A percentile compares a stretch with the other conserved stretches of the same genome.
These are phyloP conservation scores for Dendrocincla fuliginosa DNA, from an alignment of 2,797 vertebrate species.

Conservation along the genomic window DNA sequence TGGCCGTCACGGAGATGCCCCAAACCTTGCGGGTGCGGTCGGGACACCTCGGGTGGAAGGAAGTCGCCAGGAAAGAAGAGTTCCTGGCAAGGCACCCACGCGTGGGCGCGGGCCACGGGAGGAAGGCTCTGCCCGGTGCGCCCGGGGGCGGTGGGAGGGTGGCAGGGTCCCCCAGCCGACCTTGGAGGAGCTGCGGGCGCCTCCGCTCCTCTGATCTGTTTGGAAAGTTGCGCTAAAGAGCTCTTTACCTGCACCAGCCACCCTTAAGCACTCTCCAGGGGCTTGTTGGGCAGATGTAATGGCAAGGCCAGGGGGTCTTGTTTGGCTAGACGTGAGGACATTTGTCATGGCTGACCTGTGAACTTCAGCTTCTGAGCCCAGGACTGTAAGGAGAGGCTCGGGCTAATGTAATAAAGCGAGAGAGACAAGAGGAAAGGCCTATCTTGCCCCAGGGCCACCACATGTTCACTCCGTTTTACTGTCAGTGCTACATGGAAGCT, in stretches of 20 bases:
- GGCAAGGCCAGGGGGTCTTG: constrained; percentile 76
- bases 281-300: constrained; percentile 76
- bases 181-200: not conserved
- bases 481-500: constrained; percentile 74
- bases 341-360: constrained; percentile 82
- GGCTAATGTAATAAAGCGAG: constrained; percentile 79
- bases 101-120: not conserved
- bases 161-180: not conserved
- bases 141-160: accelerated
- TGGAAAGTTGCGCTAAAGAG: constrained; percentile 56
- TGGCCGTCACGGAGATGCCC: not conserved
- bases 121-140: not conserved
- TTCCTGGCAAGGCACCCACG: accelerated
- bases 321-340: constrained; percentile 79
- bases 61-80: not conserved
- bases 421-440: constrained; percentile 77
- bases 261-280: constrained; percentile 76
- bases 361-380: constrained; percentile 77
- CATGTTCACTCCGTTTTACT: constrained; percentile 77
- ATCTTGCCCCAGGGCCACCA: constrained; percentile 78
- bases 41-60: not conserved
- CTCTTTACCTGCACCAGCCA: constrained; percentile 73
- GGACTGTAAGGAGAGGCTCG: constrained; percentile 68
- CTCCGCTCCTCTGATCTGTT: not conserved
- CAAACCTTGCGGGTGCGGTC: too few species aligned